These are phyloP conservation scores for Scaptodrosophila latifasciaeformis DNA, from an alignment of 2,888 invertebrate genomes.

Conservation along the genomic window DNA sequence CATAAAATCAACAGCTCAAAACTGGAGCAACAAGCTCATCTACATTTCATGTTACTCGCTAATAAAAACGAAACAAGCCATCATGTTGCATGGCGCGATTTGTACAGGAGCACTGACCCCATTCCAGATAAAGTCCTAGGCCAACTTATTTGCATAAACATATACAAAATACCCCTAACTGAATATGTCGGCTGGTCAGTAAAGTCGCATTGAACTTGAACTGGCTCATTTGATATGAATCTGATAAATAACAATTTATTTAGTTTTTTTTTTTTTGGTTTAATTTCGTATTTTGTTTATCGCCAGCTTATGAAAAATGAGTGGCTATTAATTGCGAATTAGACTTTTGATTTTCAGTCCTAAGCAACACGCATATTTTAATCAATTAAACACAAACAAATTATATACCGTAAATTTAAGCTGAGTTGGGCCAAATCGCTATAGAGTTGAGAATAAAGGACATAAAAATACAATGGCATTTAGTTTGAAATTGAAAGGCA, in stretches of 20 bases:
- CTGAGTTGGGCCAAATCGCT: background rate
- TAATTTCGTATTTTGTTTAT: too few species aligned
- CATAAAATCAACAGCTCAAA: background rate
- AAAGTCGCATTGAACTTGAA: too few species aligned
- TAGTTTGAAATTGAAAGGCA: too few species aligned
- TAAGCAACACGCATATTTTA: conserved; percentile 50
- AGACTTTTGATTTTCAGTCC: conserved; percentile 45
- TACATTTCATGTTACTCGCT: conserved; percentile 54
- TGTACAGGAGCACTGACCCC: too few species aligned
- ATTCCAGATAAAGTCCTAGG: too few species aligned
- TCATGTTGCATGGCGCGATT: too few species aligned
- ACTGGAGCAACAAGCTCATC: conserved; percentile 39
- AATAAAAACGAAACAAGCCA: conserved; percentile 51
- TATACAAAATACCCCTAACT: background rate
- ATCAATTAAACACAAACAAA: conserved; percentile 62
- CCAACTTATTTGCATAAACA: too few species aligned
- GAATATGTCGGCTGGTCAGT: background rate
- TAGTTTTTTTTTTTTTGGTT: too few species aligned
- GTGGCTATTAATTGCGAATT: conserved; percentile 24
- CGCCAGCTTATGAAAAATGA: background rate
- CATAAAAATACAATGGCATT: too few species aligned
- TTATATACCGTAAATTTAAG: conserved; percentile 32
- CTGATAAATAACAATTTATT: too few species aligned
- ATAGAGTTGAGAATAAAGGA: too few species aligned
- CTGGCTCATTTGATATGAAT: too few species aligned